These are phyloP conservation scores for Nylanderia fulva DNA, from an alignment of 1,140 invertebrate genomes.

Conservation along the genomic window DNA sequence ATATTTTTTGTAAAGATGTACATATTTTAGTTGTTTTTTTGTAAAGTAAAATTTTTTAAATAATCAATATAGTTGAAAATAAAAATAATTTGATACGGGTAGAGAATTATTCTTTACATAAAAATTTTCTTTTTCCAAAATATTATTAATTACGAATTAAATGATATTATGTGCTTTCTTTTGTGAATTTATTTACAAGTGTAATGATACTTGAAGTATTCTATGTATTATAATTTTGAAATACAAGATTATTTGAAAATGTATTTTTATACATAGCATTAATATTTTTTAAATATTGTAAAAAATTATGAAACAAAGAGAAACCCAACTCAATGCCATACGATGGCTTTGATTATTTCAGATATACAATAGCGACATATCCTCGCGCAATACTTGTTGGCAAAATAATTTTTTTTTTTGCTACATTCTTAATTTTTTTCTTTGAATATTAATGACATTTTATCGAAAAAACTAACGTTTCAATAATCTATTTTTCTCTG, in stretches of 20 bases:
- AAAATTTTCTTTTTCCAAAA: background rate
- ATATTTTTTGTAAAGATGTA: too few relatives aligned
- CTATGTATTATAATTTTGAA: too few relatives aligned
- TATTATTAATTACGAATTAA: background rate
- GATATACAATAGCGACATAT: slow-evolving; percentile 12
- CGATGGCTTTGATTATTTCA: background rate
- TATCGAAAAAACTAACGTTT: background rate
- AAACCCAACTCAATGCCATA: background rate
- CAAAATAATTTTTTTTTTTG: background rate
- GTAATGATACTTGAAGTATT: slow-evolving; percentile 7
- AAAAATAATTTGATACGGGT: background rate
- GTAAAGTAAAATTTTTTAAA: background rate
- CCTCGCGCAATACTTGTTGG: background rate
- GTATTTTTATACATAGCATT: background rate
- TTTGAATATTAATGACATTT: slow-evolving; percentile 5
- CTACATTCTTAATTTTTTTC: background rate
- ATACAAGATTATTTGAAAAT: background rate
- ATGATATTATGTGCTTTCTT: background rate
- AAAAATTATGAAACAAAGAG: background rate
- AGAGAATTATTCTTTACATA: background rate
- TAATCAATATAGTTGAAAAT: background rate
- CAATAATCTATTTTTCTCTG: too few relatives aligned
- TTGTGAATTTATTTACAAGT: background rate
- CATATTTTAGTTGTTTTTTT: too few relatives aligned
- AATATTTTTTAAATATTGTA: slow-evolving; percentile 12